Conservation (phyloP, 2,797 vertebrate species). For the Sus cebifrons region DNA sequence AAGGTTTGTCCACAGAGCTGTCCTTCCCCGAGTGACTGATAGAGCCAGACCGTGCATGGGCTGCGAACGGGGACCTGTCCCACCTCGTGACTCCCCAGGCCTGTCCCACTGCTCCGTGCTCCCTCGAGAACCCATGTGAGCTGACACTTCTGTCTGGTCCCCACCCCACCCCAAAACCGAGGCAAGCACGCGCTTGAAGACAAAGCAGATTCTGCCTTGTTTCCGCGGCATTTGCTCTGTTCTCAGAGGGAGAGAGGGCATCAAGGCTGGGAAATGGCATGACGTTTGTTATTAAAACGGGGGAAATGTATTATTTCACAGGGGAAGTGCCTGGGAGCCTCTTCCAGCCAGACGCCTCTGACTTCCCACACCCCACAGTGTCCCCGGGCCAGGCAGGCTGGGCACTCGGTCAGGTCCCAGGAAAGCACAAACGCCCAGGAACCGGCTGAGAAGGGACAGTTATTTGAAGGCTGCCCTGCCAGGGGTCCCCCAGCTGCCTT, state of each 20-base stretch:
- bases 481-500: fast-evolving
- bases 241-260: fast-evolving
- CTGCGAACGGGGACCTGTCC: fast-evolving
- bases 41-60: fast-evolving
- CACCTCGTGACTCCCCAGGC: fast-evolving
- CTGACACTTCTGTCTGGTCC: fast-evolving
- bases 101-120: neutral
- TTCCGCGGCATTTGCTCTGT: neutral
- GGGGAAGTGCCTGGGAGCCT: neutral
- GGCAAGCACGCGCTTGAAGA: neutral
- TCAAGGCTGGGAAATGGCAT: fast-evolving
- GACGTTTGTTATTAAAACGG: neutral
- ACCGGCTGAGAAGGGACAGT: too few species aligned
- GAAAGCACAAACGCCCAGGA: neutral
- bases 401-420: neutral
- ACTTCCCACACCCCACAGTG: fast-evolving
- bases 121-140: neutral
- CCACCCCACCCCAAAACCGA: fast-evolving
- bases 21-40: fast-evolving
- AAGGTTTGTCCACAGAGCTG: too few species aligned
- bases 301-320: fast-evolving
- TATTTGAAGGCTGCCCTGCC: neutral
- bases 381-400: fast-evolving
- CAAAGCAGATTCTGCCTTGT: neutral
- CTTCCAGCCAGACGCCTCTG: neutral